A percentile compares a stretch with the other conserved stretches of the same genome.
These are phyloP conservation scores for Diplogasteroides magnus DNA, from an alignment of 1,140 invertebrate species.

Conservation along the genomic window DNA sequence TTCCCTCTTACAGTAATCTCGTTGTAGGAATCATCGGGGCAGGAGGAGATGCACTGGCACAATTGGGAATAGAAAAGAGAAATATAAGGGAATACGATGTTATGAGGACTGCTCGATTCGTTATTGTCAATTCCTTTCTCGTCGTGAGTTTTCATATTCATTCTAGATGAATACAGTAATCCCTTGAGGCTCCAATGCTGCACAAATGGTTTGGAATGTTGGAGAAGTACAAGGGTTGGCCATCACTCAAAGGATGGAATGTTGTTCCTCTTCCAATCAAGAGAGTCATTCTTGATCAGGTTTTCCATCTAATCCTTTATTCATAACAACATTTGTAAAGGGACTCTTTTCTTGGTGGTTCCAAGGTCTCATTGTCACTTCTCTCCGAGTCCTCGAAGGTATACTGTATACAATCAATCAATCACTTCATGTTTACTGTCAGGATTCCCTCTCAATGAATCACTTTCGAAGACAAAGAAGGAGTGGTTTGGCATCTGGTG, in stretches of 20 bases:
- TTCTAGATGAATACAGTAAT: neutral
- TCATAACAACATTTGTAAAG: neutral
- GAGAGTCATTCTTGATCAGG: constrained; percentile 4
- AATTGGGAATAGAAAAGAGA: no score
- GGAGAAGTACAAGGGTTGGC: no score
- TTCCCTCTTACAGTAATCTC: no score
- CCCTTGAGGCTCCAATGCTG: constrained; percentile 9
- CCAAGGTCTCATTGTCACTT: constrained; percentile 10
- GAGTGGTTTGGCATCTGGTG: constrained; percentile 28
- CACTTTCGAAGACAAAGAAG: constrained; percentile 16
- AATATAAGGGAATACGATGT: no score
- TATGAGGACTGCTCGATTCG: no score
- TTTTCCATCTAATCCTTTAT: neutral
- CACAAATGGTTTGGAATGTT: no score
- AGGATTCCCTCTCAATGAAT: constrained; percentile 15
- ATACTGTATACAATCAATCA: no score
- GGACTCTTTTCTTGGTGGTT: neutral
- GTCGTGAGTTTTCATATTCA: neutral
- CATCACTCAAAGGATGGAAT: no score
- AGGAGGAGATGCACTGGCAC: no score
- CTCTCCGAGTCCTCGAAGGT: constrained; percentile 20
- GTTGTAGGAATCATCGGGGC: no score
- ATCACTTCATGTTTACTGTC: constrained; percentile 24
- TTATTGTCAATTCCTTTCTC: no score
- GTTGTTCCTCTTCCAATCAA: no score